Base-by-base conservation (phyloP, 1,140 invertebrate species). In the Cecropterus lyciades region DNA sequence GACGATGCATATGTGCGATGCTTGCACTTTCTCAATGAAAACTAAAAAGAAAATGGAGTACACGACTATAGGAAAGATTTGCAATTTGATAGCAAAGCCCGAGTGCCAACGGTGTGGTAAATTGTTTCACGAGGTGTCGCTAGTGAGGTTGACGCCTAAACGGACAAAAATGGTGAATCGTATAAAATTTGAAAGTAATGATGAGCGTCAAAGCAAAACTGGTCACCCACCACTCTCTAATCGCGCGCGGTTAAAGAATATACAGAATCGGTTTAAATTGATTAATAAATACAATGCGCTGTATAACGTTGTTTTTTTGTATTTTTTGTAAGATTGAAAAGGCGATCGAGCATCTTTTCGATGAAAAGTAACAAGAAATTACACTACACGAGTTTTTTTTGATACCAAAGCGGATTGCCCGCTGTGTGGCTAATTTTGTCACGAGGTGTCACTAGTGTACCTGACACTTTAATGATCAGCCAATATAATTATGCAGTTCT, bases 221-320 rank as follows among this genome's bases (percentile, higher is more conserved):
- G 9, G 30, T 10, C 30, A 33, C 9, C 30, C 30, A 3, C 37
- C 10, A 1, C 30, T 72, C 2, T 60, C 66, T 0, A 79, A 80
- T 48, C 57, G 72, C 24, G 70, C 74, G 0, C 62, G 79, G 14
- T 55, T 79, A 16, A 77, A 75, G 52, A 77, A 73, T 15, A 73
- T 82, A 24, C 70, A 77, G 45, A 68, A 68, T 8, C 60, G 79
- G 20, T 65, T 81, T 16, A 77, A 75, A 51, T 56, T 49, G 65
- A 70, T 79, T 27, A 81, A 76, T 67, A 67, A 68, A 57, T 49
- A 73, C 69, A 70, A 73, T 49, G 17, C 43, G 5, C 30, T 42
- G 56, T 74, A 69, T 69, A 24, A 24, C n/a, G n/a, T n/a, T n/a
- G n/a, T n/a, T n/a, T n/a, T n/a, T 3, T 24, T 24, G 20, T 24